phyloP scores from a whole-genome alignment of 1,140 invertebrate genomes.

The Zaprionus capensis region DNA sequence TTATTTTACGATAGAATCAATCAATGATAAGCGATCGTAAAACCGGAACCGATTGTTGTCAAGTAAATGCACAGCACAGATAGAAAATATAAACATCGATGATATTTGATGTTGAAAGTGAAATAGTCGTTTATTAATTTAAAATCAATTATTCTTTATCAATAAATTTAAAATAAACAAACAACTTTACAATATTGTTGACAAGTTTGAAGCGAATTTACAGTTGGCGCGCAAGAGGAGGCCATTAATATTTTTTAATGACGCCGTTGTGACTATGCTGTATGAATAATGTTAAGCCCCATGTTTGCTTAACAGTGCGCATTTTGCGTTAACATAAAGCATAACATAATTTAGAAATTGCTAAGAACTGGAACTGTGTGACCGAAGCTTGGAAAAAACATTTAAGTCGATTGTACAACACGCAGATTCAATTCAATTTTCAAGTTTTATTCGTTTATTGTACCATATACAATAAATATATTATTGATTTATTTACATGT shows the following conservation, averaged over 20 bases:
- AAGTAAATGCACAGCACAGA: neutral
- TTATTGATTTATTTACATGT: neutral
- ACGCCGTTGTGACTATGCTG: conserved; percentile 3
- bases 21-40: conserved; percentile 28
- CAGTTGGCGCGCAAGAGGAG: neutral
- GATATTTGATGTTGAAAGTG: neutral
- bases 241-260: neutral
- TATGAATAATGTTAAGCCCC: neutral
- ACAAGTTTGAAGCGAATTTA: neutral
- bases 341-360: neutral
- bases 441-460: neutral
- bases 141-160: neutral
- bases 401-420: neutral
- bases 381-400: neutral
- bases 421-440: neutral
- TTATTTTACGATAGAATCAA: conserved; percentile 17
- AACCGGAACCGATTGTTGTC: conserved; percentile 3
- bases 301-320: neutral
- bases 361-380: neutral
- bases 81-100: neutral
- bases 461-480: neutral
- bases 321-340: conserved; percentile 10
- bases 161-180: neutral
- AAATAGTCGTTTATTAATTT: neutral
- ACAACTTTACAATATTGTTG: neutral